A percentile compares a stretch with the other conserved stretches of the same genome.
Evolutionary conservation across 2,113 vertebrate species (phyloP).

Genomic region (Talpa occidentalis): DNA sequence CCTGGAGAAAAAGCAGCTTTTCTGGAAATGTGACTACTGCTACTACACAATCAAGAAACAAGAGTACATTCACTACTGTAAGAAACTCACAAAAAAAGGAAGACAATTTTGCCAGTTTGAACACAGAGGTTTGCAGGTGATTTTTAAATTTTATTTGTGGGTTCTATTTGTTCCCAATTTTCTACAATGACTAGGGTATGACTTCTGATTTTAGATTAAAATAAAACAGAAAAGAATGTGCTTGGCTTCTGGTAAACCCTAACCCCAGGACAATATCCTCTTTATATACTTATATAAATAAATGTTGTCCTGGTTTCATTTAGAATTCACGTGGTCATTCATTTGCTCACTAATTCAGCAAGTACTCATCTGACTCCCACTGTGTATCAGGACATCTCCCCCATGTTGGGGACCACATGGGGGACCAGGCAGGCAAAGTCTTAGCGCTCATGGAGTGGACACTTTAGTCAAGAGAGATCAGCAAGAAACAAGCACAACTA

Average conservation of each 20-base stretch:
- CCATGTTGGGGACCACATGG: background rate
- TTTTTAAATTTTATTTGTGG: background rate
- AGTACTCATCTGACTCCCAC: background rate
- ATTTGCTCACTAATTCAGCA: background rate
- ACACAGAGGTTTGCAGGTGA: background rate
- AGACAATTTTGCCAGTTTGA: too few species aligned
- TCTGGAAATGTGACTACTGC: background rate
- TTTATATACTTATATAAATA: background rate
- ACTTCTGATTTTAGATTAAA: constrained; percentile 22
- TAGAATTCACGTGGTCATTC: background rate
- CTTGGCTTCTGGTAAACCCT: background rate
- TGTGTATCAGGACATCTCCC: background rate
- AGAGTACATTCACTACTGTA: background rate
- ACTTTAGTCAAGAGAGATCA: background rate
- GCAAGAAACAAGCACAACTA: background rate
- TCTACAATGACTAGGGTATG: background rate
- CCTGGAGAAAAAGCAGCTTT: background rate
- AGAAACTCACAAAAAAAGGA: too few species aligned
- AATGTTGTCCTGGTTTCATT: background rate
- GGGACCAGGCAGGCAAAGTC: background rate
- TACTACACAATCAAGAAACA: background rate
- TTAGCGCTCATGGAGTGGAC: background rate
- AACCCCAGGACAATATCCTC: background rate
- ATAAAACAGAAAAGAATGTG: background rate
- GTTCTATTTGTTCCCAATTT: constrained; percentile 30